phyloP scores from a whole-genome alignment of 1,140 invertebrate species.

The Drosophila bocki region DNA sequence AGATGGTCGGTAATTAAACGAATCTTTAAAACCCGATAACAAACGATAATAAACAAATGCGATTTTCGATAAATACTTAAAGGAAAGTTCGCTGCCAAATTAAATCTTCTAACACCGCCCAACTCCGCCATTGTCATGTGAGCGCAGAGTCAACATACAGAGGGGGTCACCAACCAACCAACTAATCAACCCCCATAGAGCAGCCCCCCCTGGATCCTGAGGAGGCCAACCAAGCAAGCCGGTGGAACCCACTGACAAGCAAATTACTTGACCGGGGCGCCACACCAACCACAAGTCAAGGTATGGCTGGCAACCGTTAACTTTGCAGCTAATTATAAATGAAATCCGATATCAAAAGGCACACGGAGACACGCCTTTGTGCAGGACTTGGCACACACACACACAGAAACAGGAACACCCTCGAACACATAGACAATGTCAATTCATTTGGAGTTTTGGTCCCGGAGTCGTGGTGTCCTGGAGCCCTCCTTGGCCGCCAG shows the following conservation, averaged over 20 bases:
- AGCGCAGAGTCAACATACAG: constrained; percentile 2
- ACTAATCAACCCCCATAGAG: constrained; percentile 1
- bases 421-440: constrained; percentile 46
- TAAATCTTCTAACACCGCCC: not conserved
- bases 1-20: too few relatives aligned
- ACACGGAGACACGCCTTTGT: constrained; percentile 74
- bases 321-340: constrained; percentile 81
- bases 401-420: constrained; percentile 3
- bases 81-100: not conserved
- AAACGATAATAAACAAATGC: not conserved
- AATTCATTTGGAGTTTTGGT: constrained; percentile 65
- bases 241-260: constrained; percentile 40
- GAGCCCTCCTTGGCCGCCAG: constrained; percentile 35
- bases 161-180: not conserved
- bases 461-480: constrained; percentile 21
- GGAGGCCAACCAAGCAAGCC: constrained; percentile 9
- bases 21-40: not conserved
- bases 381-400: constrained; percentile 25
- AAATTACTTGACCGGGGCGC: constrained; percentile 74
- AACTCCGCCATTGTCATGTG: constrained; percentile 7
- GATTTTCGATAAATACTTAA: not conserved
- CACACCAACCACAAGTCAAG: constrained; percentile 73
- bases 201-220: not conserved
- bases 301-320: constrained; percentile 74
- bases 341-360: constrained; percentile 79